phyloP scores from a whole-genome alignment of 2,113 vertebrate genomes.

The Microtus oregoni region DNA sequence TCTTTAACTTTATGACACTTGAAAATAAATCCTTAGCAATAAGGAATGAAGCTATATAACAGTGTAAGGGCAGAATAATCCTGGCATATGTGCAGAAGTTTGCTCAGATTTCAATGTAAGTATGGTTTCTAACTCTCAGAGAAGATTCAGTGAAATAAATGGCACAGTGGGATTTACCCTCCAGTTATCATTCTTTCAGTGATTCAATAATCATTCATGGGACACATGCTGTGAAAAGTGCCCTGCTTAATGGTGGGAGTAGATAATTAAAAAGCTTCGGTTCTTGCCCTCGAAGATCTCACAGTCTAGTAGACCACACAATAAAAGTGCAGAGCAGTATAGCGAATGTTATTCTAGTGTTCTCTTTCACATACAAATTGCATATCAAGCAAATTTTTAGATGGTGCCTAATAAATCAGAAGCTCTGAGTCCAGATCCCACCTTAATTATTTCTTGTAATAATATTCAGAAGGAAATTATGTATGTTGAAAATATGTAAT shows the following conservation, averaged over 20 bases:
- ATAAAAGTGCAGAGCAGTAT: not conserved
- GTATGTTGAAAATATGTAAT: constrained; percentile 27
- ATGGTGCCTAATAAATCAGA: not conserved
- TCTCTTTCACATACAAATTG: not conserved
- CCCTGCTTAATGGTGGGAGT: constrained; percentile 22
- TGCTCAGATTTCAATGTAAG: not conserved
- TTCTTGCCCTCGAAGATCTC: constrained; percentile 51
- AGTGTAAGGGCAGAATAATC: not conserved
- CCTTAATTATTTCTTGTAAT: constrained; percentile 15
- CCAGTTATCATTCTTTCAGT: constrained; percentile 32
- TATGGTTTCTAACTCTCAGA: not conserved
- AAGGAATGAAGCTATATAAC: not conserved
- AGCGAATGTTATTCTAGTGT: constrained; percentile 9
- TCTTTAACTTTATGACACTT: not conserved
- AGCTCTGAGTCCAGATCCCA: not conserved
- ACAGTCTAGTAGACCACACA: constrained; percentile 41
- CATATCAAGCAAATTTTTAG: constrained; percentile 31
- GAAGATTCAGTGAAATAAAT: constrained; percentile 11
- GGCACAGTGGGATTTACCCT: constrained; percentile 25
- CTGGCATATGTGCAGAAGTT: not conserved
- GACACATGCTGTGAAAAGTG: constrained; percentile 23
- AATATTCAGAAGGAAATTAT: not conserved
- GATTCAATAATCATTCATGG: constrained; percentile 52
- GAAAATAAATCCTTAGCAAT: not conserved
- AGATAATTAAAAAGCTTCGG: constrained; percentile 62